phyloP scores from a whole-genome alignment of 2,888 invertebrate genomes.

The Orchesella flavescens region DNA sequence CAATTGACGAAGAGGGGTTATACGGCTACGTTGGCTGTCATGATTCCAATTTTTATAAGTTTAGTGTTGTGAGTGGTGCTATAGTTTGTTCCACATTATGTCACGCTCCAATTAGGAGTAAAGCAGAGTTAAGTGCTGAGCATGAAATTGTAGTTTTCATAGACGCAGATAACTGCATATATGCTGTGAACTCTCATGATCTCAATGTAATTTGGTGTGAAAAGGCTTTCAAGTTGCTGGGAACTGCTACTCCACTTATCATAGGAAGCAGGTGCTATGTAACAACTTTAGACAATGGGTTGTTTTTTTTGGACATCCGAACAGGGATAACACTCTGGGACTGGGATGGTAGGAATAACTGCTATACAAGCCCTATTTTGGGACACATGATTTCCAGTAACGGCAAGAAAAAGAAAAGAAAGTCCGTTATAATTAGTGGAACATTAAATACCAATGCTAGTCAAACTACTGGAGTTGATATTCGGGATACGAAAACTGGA shows the following conservation, averaged over 20 bases:
- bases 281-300: conserved; percentile 4
- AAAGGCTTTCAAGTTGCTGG: conserved; percentile 5
- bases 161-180: conserved; percentile 1
- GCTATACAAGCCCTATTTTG: conserved; percentile 15
- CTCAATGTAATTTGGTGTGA: conserved; percentile 6
- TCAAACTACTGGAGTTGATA: background rate
- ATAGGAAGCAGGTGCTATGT: background rate
- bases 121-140: background rate
- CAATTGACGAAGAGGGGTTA: conserved; percentile 1
- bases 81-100: conserved; percentile 15
- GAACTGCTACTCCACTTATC: conserved; percentile 12
- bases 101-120: conserved; percentile 27
- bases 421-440: background rate
- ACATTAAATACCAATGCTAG: background rate
- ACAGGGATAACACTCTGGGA: background rate
- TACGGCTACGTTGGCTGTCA: conserved; percentile 36
- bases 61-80: conserved; percentile 16
- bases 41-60: conserved; percentile 32
- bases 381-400: background rate
- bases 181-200: background rate
- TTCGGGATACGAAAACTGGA: background rate
- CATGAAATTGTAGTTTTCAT: conserved; percentile 8
- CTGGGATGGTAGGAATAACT: background rate
- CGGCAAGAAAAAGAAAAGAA: background rate
- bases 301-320: background rate